Evolutionary conservation across 1,140 invertebrate genomes (phyloP).

Genomic region (Drosophila nigromelanica): DNA sequence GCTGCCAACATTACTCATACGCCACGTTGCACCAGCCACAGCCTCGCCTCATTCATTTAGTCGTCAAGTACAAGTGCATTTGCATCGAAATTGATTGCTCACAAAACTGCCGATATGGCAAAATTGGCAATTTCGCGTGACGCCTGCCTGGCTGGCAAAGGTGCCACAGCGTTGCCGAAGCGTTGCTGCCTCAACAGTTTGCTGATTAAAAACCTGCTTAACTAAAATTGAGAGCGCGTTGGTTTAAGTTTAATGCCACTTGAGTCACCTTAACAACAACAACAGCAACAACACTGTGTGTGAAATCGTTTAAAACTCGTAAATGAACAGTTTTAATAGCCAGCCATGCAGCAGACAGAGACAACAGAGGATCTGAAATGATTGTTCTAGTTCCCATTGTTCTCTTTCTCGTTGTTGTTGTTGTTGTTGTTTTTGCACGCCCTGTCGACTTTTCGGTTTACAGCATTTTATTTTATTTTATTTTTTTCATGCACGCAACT

Average conservation of each 20-base stretch:
- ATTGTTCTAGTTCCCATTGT: constrained; percentile 17
- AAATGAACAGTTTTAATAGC: constrained; percentile 46
- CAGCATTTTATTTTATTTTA: constrained; percentile 12
- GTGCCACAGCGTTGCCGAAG: constrained; percentile 8
- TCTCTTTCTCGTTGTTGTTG: constrained; percentile 6
- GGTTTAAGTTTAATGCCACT: constrained; percentile 44
- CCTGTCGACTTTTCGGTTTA: constrained; percentile 26
- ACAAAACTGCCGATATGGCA: constrained; percentile 76
- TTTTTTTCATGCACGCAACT: constrained; percentile 29
- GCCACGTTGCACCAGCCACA: constrained; percentile 43
- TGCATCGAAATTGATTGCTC: constrained; percentile 82
- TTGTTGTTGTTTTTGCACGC: constrained; percentile 14
- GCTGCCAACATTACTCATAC: constrained; percentile 60
- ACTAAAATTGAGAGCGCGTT: constrained; percentile 53
- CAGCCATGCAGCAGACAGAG: constrained; percentile 18
- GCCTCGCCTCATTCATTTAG: constrained; percentile 73
- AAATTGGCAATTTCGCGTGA: constrained; percentile 73
- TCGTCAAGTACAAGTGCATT: constrained; percentile 81
- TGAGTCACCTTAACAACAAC: constrained; percentile 11
- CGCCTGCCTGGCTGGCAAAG: constrained; percentile 4
- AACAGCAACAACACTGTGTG: constrained; percentile 1
- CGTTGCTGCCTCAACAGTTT: constrained; percentile 71
- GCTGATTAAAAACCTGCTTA: constrained; percentile 77
- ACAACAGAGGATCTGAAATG: constrained; percentile 16
- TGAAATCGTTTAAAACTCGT: constrained; percentile 45